Evolutionary conservation across 2,113 vertebrate genomes (phyloP).

Genomic region (Gymnocephalus cernua): DNA sequence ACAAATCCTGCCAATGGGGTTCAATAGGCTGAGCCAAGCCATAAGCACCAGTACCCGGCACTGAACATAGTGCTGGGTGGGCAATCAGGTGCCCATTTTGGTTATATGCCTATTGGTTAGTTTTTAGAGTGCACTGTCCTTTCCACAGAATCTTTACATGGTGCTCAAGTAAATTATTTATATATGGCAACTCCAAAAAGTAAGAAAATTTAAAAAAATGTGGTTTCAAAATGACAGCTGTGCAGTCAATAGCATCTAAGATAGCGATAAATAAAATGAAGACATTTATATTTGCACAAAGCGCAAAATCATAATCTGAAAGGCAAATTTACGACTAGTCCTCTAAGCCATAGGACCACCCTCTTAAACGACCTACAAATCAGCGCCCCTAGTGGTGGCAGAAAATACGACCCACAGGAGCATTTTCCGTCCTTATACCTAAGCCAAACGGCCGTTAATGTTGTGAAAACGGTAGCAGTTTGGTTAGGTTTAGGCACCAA

Average conservation of each 20-base stretch:
- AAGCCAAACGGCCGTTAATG: no score
- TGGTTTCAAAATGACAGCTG: slow-evolving; percentile 3
- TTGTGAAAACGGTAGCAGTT: no score
- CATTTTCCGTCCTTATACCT: no score
- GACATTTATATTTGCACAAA: background rate
- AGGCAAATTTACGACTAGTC: background rate
- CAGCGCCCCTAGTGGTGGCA: no score
- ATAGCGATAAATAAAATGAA: background rate
- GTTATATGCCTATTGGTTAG: background rate
- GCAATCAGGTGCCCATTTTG: background rate
- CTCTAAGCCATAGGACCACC: no score
- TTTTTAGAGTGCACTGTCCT: background rate
- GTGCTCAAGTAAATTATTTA: background rate
- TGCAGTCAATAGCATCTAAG: background rate
- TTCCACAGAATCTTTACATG: background rate
- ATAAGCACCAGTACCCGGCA: background rate
- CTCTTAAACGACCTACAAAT: no score
- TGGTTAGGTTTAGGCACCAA: no score
- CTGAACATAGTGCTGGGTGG: background rate
- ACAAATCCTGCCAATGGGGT: background rate
- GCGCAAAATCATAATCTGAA: background rate
- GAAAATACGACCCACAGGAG: no score
- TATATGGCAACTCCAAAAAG: background rate
- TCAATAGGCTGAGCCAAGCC: background rate
- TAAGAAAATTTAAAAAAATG: background rate